Evolutionary conservation across 2,797 vertebrate genomes (phyloP), one percentile per base, ranked within the genome.

Genomic region (Siniperca obscura): DNA sequence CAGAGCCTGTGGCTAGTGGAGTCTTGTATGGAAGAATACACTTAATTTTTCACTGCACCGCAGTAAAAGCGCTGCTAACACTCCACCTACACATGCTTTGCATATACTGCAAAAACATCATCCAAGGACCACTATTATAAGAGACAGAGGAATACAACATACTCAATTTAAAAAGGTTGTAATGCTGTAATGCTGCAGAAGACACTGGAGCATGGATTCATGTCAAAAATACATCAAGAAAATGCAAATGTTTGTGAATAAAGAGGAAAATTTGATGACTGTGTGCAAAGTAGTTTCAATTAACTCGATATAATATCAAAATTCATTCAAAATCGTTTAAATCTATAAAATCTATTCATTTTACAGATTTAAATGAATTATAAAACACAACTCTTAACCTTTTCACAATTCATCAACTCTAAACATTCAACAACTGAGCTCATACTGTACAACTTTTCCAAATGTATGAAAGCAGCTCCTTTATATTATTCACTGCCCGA

Each of bases 31-130:
- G 81, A 80, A 83, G 57, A 91, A 89, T 73, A 67, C 74, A 72
- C 80, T 91, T 78, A 83, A 85, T 81, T 87, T 91, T 86, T 90
- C 74, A 74, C 82, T 86, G 82, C 70, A 75, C 25, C 53, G 17
- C 74, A 80, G 80, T 55, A 70, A 84, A 85, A 86, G 82, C 61
- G 6, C 75, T 66, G 85, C 80, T 88, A 85, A 86, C 89, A 81
- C 84, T 76, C 88, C 92, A 91, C 91, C 93, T 91, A 92, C 87
- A 80, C 91, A 92, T 80, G 66, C 78, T 92, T 91, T 94, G 87
- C 91, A 93, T 87, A 86, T 82, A 82, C 87, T 78, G 87, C 66
- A 81, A 80, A 83, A 91, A 68, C 71, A 92, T 84, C 76, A 85
- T 84, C 84, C 52, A 77, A 86, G 78, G 85, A 84, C 56, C 70